A percentile compares a stretch with the other conserved stretches of the same genome.
Evolutionary conservation across 2,888 invertebrate species (phyloP).

Genomic region (Protodeltote pygarga): DNA sequence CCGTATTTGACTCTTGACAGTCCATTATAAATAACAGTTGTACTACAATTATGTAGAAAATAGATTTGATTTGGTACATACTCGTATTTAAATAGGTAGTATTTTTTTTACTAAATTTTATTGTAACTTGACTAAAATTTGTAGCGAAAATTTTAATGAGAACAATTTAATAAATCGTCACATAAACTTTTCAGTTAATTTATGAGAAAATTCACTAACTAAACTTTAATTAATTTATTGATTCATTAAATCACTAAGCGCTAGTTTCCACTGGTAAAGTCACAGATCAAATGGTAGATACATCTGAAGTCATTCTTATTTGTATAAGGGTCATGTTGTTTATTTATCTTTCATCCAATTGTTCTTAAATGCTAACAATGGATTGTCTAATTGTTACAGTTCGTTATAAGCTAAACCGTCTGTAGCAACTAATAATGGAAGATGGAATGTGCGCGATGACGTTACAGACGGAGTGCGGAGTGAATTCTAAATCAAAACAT

Average conservation of each 20-base stretch:
- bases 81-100: background rate
- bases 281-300: constrained; percentile 12
- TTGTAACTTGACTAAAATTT: background rate
- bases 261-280: background rate
- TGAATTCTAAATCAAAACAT: too few species aligned
- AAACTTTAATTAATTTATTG: too few species aligned
- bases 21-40: constrained; percentile 1
- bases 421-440: background rate
- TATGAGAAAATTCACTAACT: too few species aligned
- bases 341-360: constrained; percentile 1
- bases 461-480: too few species aligned
- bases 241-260: too few species aligned
- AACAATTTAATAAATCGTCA: too few species aligned
- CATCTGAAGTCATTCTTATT: constrained; percentile 12
- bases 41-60: constrained; percentile 7
- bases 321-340: constrained; percentile 17
- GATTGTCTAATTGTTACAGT: background rate
- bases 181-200: too few species aligned
- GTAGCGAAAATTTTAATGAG: background rate
- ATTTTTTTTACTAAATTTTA: background rate
- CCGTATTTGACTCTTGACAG: constrained; percentile 10
- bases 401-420: constrained; percentile 8
- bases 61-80: constrained; percentile 9
- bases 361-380: constrained; percentile 31
- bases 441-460: background rate